These are phyloP conservation scores for Aromia moschata DNA, from an alignment of 2,888 invertebrate species.

Conservation along the genomic window DNA sequence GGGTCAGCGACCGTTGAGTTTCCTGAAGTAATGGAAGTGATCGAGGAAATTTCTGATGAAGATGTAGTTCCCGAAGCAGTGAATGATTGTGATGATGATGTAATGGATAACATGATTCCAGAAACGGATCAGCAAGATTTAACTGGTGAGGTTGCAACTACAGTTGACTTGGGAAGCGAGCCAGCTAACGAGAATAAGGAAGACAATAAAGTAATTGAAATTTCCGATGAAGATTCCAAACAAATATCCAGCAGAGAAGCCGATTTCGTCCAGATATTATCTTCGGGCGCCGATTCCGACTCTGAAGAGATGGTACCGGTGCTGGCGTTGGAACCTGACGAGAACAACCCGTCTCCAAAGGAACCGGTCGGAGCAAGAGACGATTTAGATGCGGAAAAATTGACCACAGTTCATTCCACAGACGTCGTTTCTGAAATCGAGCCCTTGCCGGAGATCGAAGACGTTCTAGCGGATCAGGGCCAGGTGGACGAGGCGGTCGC, in stretches of 20 bases:
- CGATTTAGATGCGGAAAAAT: neutral
- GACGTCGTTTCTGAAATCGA: slow-evolving; percentile 21
- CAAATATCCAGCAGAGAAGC: neutral
- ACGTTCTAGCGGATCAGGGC: slow-evolving; percentile 30
- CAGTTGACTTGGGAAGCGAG: neutral
- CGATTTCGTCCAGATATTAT: neutral
- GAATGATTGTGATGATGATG: neutral
- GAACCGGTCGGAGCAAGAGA: neutral
- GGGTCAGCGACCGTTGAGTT: neutral
- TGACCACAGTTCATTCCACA: slow-evolving; percentile 7
- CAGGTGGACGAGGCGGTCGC: slow-evolving; percentile 14
- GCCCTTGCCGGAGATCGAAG: slow-evolving; percentile 31
- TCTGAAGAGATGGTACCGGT: slow-evolving; percentile 32
- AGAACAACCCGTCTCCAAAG: slow-evolving; percentile 10
- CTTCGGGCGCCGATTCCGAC: slow-evolving; percentile 7
- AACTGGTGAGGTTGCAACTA: too few relatives aligned
- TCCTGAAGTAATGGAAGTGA: neutral
- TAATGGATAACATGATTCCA: neutral
- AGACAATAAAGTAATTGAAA: slow-evolving; percentile 14
- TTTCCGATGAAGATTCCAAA: slow-evolving; percentile 35
- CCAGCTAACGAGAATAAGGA: neutral
- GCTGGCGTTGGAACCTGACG: slow-evolving; percentile 33
- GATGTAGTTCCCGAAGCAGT: neutral
- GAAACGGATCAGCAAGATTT: neutral
- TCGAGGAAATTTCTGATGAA: neutral